These are phyloP conservation scores for Diprion similis DNA, from an alignment of 1,140 invertebrate genomes.

Conservation along the genomic window DNA sequence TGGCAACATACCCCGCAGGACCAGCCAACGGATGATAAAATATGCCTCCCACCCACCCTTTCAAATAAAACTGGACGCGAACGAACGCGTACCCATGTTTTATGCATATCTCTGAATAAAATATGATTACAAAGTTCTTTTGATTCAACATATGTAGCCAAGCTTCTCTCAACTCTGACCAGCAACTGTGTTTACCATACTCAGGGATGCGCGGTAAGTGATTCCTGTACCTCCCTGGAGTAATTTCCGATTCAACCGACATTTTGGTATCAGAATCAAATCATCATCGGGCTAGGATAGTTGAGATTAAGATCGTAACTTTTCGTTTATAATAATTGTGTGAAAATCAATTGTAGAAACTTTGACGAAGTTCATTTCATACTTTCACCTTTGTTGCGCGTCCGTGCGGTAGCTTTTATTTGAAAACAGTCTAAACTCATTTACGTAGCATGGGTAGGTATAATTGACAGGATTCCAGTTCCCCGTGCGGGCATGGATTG, in stretches of 20 bases:
- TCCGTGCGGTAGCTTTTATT: neutral
- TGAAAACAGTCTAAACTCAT: neutral
- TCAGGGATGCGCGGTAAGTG: neutral
- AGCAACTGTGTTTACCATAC: neutral
- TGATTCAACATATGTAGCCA: slow-evolving; percentile 37
- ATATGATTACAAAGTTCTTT: slow-evolving; percentile 51
- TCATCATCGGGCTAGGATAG: no score
- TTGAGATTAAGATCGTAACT: no score
- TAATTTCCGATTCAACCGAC: no score
- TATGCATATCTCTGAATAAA: slow-evolving; percentile 58
- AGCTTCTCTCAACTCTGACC: slow-evolving; percentile 25
- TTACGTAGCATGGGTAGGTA: neutral
- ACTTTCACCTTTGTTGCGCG: no score
- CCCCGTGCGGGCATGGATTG: neutral
- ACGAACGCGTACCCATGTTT: slow-evolving; percentile 52
- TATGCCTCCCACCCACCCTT: slow-evolving; percentile 30
- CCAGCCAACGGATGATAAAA: slow-evolving; percentile 31
- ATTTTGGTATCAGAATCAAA: no score
- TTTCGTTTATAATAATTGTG: no score
- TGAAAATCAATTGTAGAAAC: no score
- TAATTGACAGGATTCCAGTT: neutral
- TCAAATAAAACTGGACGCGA: slow-evolving; percentile 34
- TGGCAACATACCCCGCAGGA: slow-evolving; percentile 10
- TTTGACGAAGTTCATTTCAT: no score
- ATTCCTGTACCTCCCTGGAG: neutral